Conservation (phyloP, 2,113 vertebrate genomes). For the Galemys pyrenaicus region DNA sequence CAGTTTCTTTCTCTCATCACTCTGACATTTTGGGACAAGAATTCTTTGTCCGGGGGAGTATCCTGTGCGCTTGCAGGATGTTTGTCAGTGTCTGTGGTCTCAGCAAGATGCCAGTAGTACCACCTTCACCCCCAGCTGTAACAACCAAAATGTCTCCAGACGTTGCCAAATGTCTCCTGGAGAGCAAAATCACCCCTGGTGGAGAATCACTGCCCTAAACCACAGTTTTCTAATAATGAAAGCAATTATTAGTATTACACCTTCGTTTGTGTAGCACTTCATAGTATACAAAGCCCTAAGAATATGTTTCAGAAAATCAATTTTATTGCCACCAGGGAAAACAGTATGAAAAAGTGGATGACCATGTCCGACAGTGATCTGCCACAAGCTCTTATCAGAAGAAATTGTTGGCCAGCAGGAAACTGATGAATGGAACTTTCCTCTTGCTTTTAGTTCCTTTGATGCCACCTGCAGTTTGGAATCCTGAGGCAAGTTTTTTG, state of each 20-base stretch:
- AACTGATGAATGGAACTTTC: constrained; percentile 46
- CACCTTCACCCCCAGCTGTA: neutral
- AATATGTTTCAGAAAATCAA: constrained; percentile 61
- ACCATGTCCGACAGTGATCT: neutral
- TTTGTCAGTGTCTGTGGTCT: neutral
- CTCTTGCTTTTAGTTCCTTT: constrained; percentile 62
- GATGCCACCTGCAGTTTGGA: constrained; percentile 57
- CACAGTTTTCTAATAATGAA: neutral
- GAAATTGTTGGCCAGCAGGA: constrained; percentile 41
- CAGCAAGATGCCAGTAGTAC: neutral
- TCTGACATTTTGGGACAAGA: neutral
- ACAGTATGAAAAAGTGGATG: constrained; percentile 8
- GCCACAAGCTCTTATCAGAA: constrained; percentile 14
- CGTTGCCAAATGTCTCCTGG: neutral
- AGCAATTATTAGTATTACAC: neutral
- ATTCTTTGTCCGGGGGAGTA: neutral
- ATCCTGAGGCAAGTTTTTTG: constrained; percentile 63
- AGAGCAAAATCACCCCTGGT: neutral
- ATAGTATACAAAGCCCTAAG: neutral
- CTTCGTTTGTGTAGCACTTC: neutral
- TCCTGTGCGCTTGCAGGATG: neutral
- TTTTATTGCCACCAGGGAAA: constrained; percentile 42
- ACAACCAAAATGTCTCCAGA: neutral
- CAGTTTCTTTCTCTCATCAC: neutral
- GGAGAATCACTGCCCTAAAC: neutral